Conservation (phyloP, 64 coral and sea anemone genomes). For the Hydrozoanthus tunicans region DNA sequence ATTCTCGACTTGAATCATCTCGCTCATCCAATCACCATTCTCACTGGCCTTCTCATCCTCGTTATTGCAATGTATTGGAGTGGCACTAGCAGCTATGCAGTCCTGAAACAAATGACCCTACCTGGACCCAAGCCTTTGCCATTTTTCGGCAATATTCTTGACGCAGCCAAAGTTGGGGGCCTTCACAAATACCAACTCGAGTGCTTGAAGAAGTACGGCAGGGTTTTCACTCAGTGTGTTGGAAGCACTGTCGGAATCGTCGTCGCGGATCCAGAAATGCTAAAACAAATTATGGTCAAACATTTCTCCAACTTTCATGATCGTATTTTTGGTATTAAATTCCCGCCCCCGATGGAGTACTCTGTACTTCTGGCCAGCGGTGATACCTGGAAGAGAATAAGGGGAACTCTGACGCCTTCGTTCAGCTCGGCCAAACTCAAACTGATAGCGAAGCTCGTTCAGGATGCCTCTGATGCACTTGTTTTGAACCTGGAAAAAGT, state of each 20-base stretch:
- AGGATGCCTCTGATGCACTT: constrained; percentile 30
- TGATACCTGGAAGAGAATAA: constrained; percentile 34
- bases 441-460: constrained; percentile 8
- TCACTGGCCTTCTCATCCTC: constrained; percentile 6
- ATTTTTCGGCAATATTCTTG: constrained; percentile 47
- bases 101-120: constrained; percentile 42
- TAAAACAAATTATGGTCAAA: constrained; percentile 61
- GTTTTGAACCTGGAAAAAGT: constrained; percentile 1
- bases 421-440: constrained; percentile 55
- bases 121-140: constrained; percentile 49
- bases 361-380: constrained; percentile 48
- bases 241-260: constrained; percentile 47
- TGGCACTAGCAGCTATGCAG: constrained; percentile 52
- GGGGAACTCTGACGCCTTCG: constrained; percentile 17
- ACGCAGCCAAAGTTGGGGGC: constrained; percentile 30
- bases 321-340: constrained; percentile 53
- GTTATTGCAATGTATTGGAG: constrained; percentile 39
- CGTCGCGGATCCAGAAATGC: constrained; percentile 53
- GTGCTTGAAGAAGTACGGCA: constrained; percentile 52
- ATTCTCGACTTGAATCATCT: neutral
- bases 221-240: constrained; percentile 58
- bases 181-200: constrained; percentile 55
- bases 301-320: constrained; percentile 62
- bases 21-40: constrained; percentile 27
- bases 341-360: constrained; percentile 64